Evolutionary conservation across 2,113 vertebrate genomes (phyloP).

Genomic region (Ovis canadensis): DNA sequence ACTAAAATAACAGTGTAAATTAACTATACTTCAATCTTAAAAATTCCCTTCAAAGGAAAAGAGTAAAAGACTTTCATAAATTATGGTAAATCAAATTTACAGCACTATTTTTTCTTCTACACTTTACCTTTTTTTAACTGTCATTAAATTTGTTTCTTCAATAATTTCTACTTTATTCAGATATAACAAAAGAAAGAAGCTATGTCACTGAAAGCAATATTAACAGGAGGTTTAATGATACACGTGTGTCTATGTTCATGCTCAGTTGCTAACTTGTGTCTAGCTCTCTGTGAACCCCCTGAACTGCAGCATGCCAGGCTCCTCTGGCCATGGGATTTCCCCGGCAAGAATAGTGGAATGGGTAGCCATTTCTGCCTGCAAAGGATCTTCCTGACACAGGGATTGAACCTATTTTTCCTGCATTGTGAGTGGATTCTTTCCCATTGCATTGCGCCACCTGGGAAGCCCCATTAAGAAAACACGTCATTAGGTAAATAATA

Average conservation of each 20-base stretch:
- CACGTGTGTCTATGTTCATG: neutral
- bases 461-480: neutral
- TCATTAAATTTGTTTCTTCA: neutral
- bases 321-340: neutral
- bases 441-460: neutral
- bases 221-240: neutral
- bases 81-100: neutral
- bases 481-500: neutral
- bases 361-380: neutral
- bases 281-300: neutral
- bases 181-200: neutral
- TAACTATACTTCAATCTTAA: neutral
- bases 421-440: neutral
- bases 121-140: neutral
- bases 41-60: neutral
- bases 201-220: neutral
- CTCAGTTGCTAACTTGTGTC: neutral
- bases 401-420: neutral
- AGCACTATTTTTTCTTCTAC: neutral
- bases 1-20: neutral
- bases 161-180: neutral
- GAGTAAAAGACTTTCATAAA: neutral
- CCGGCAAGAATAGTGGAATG: neutral
- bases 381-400: neutral
- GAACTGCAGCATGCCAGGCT: neutral